Evolutionary conservation across 2,113 vertebrate genomes (phyloP).

Genomic region (Microcebus murinus): DNA sequence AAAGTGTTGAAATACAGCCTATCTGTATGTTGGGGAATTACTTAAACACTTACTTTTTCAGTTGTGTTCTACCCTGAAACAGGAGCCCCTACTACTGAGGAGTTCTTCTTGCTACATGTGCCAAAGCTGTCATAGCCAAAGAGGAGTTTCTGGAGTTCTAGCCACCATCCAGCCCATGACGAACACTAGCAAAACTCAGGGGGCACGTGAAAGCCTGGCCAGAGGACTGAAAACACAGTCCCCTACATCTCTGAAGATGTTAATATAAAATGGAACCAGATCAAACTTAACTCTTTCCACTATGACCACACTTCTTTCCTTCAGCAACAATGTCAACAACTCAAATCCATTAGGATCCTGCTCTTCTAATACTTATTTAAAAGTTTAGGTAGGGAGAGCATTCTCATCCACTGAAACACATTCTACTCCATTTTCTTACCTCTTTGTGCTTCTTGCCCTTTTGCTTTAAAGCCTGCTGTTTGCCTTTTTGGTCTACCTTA

Average conservation of each 20-base stretch:
- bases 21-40: not conserved
- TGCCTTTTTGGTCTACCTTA: not conserved
- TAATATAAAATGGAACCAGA: not conserved
- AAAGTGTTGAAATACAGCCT: not conserved
- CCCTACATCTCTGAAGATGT: not conserved
- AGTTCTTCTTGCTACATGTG: slow-evolving; percentile 85
- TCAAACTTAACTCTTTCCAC: not conserved
- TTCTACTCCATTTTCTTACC: not conserved
- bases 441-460: not conserved
- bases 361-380: no score
- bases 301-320: fast-evolving
- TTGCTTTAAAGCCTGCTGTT: not conserved
- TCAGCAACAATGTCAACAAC: fast-evolving
- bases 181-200: slow-evolving; percentile 81
- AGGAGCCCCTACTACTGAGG: slow-evolving; percentile 84
- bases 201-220: not conserved
- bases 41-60: slow-evolving; percentile 84
- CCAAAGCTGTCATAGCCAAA: slow-evolving; percentile 90
- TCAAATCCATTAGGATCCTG: not conserved
- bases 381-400: not conserved
- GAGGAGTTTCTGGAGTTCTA: slow-evolving; percentile 85
- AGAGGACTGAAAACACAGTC: fast-evolving
- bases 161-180: slow-evolving; percentile 86
- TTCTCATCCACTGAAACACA: not conserved
- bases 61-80: slow-evolving; percentile 90